These are phyloP conservation scores for Ctenosaura bakeri DNA, from an alignment of 2,797 vertebrate species.

Conservation along the genomic window DNA sequence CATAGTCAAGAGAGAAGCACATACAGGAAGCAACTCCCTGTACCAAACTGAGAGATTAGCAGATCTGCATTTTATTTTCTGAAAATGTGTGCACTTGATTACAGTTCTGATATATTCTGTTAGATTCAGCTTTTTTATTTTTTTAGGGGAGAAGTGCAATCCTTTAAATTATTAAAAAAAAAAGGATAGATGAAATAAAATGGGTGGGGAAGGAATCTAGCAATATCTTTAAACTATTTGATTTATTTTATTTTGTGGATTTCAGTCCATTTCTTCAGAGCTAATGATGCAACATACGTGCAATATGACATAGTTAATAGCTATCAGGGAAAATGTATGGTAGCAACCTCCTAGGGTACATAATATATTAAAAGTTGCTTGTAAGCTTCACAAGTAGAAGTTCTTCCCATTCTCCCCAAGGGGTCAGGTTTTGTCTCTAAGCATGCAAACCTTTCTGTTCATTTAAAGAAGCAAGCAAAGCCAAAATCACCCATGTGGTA, in stretches of 20 bases:
- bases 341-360: neutral
- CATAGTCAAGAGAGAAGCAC: neutral
- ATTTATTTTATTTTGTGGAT: neutral
- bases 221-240: too few species aligned
- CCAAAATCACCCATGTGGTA: neutral
- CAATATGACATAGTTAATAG: neutral
- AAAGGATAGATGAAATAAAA: too few species aligned
- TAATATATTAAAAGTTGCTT: neutral
- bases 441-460: neutral
- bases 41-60: neutral
- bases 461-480: neutral
- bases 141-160: neutral
- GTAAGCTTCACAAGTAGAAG: neutral
- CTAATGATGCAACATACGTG: neutral
- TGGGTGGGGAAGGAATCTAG: too few species aligned
- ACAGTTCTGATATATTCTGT: constrained; percentile 3
- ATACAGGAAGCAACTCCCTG: neutral
- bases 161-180: neutral
- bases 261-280: neutral
- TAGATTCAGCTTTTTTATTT: too few species aligned
- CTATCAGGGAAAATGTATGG: neutral
- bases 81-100: neutral
- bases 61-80: constrained; percentile 2
- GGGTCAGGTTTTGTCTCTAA: neutral
- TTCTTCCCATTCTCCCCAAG: neutral